Base-by-base conservation (phyloP, 2,113 vertebrate genomes). In the Catharus minimus region DNA sequence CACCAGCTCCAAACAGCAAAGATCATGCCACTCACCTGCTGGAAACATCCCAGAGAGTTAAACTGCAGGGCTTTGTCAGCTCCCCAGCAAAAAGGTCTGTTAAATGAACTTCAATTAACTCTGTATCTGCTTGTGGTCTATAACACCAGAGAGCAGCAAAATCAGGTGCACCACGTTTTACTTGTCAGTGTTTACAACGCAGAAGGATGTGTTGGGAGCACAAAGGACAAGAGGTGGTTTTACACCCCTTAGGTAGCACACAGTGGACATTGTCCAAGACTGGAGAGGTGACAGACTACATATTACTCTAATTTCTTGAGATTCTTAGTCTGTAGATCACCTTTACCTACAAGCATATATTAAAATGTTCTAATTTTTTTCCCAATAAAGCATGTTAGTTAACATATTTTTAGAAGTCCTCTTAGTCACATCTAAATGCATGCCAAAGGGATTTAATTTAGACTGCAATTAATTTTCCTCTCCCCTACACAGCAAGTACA, bases 391-490 rank as follows among this genome's bases (percentile, higher is more conserved):
- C 5, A 16, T 56, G 19, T 65, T 79, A 64, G 53, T 69, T 89
- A 76, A 50, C n/a, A 32, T 73, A 91, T 82, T 95, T 94, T 93
- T 90, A 90, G 86, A 82, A 87, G 55, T 75, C 21, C 19, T 76
- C 55, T 95, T 92, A 94, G 81, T 94, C 92, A 95, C 86, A 76
- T 66, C 39, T 90, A 86, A 87, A 85, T 68, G 50, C 39, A 82
- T 50, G 53, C 69, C 78, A 80, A 88, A 82, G 50, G 58, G 55
- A 82, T 79, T 92, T 90, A 69, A 92, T 93, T 87, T 80, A 89
- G 81, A 64, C 30, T 44, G 83, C 38, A 6, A 90, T 88, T 95
- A 65, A 84, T 93, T 93, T 86, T 85, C 36, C 22, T 84, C 71
- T 95, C 33, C 86, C 46, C 52, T 87, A 65, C 66, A 73, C n/a